Evolutionary conservation across 2,113 vertebrate species (phyloP).

Genomic region (Prolemur simus): DNA sequence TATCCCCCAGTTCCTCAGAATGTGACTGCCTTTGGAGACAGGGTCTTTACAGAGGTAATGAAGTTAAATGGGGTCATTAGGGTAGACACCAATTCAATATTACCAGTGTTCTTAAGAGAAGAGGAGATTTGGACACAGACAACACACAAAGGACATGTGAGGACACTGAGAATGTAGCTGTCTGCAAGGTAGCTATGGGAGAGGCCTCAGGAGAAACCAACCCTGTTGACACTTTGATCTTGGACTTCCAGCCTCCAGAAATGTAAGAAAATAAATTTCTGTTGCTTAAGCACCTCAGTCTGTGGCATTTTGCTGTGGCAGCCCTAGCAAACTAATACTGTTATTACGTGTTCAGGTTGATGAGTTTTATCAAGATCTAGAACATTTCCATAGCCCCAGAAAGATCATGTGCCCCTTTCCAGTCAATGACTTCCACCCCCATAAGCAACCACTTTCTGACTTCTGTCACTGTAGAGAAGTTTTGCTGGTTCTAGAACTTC

Average conservation of each 20-base stretch:
- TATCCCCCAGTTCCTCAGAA: neutral
- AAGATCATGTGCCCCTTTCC: neutral
- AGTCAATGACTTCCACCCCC: neutral
- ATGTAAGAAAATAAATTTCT: neutral
- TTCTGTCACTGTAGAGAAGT: neutral
- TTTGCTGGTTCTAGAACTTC: neutral
- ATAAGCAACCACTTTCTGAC: neutral
- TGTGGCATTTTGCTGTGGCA: neutral
- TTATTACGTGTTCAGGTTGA: neutral
- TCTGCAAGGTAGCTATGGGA: neutral
- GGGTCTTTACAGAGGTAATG: neutral
- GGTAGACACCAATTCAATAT: neutral
- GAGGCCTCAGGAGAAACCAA: neutral
- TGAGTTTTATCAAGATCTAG: neutral
- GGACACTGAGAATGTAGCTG: neutral
- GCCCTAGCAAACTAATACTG: neutral
- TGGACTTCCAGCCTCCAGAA: neutral
- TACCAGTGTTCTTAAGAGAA: neutral
- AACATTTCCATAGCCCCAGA: neutral
- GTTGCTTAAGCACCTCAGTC: neutral
- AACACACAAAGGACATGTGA: neutral
- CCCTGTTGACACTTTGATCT: neutral
- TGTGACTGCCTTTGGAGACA: neutral
- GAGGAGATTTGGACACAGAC: neutral
- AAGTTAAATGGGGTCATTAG: neutral